Evolutionary conservation across 2,113 vertebrate genomes (phyloP).

Genomic region (Chlorodrepanis virens): DNA sequence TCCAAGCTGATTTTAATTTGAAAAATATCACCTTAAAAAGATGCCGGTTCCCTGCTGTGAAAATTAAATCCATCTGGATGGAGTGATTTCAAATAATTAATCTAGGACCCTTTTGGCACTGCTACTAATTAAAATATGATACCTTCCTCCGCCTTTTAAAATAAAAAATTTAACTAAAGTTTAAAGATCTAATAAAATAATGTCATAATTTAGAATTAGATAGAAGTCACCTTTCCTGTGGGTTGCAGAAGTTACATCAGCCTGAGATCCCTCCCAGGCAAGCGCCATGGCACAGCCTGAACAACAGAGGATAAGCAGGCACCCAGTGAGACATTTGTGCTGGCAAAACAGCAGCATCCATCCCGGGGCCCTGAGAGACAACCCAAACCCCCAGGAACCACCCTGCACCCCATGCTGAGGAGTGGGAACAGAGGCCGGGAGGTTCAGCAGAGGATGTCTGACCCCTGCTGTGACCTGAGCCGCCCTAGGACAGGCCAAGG

Average conservation of each 20-base stretch:
- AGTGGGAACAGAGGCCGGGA: not conserved
- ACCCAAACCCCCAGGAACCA: not conserved
- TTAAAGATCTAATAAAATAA: conserved; percentile 79
- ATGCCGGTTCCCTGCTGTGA: conserved; percentile 77
- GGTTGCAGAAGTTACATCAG: not conserved
- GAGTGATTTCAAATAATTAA: conserved; percentile 79
- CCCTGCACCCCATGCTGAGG: accelerated
- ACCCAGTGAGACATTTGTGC: not conserved
- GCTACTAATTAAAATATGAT: conserved; percentile 80
- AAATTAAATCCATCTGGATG: conserved; percentile 81
- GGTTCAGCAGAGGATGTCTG: not conserved
- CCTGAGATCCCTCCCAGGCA: not conserved
- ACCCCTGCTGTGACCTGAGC: not conserved
- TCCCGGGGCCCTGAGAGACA: accelerated
- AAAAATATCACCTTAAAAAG: conserved; percentile 79
- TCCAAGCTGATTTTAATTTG: conserved; percentile 80
- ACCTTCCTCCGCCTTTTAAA: conserved; percentile 63
- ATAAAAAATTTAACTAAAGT: conserved; percentile 79
- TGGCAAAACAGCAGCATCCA: not conserved
- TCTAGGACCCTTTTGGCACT: conserved; percentile 77
- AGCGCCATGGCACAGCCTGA: not conserved
- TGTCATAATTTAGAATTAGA: conserved; percentile 68
- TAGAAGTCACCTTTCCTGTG: conserved; percentile 56
- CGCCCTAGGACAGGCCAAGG: not conserved
- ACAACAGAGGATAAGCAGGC: not conserved